Evolutionary conservation across 2,888 invertebrate genomes (phyloP).

Genomic region (Cactoblastis cactorum): DNA sequence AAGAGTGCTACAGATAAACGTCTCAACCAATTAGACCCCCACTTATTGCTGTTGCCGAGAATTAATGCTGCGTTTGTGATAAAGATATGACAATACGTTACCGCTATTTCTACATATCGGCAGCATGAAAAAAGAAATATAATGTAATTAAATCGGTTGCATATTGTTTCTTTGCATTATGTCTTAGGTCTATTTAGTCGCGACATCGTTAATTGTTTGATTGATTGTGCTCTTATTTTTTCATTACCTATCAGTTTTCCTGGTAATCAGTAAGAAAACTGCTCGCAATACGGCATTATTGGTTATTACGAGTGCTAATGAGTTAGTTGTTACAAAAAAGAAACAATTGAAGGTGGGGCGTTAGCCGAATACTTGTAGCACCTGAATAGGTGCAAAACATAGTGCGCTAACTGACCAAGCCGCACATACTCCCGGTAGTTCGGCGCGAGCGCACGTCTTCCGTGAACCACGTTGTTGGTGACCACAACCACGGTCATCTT

Average conservation of each 20-base stretch:
- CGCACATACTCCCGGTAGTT: slow-evolving; percentile 37
- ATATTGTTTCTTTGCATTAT: no score
- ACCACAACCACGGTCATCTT: background rate
- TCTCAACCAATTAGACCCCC: no score
- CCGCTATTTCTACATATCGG: background rate
- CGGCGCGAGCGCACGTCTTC: slow-evolving; percentile 37
- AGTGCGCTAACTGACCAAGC: slow-evolving; percentile 29
- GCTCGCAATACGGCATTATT: background rate
- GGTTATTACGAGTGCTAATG: slow-evolving; percentile 10
- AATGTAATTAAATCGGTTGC: background rate
- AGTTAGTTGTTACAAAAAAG: slow-evolving; percentile 21
- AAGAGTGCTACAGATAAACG: no score
- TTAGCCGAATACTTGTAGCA: no score
- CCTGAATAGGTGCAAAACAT: slow-evolving; percentile 52
- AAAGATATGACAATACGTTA: background rate
- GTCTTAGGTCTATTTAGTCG: background rate
- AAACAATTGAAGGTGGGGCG: slow-evolving; percentile 55
- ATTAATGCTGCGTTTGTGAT: background rate
- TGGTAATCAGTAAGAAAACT: background rate
- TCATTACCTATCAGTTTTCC: background rate
- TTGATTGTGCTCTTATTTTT: background rate
- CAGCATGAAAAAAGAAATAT: background rate
- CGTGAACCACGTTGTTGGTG: background rate
- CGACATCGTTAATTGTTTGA: background rate
- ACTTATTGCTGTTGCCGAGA: no score